Base-by-base conservation (phyloP, 2,797 vertebrate species). In the Spondyliosoma cantharus region DNA sequence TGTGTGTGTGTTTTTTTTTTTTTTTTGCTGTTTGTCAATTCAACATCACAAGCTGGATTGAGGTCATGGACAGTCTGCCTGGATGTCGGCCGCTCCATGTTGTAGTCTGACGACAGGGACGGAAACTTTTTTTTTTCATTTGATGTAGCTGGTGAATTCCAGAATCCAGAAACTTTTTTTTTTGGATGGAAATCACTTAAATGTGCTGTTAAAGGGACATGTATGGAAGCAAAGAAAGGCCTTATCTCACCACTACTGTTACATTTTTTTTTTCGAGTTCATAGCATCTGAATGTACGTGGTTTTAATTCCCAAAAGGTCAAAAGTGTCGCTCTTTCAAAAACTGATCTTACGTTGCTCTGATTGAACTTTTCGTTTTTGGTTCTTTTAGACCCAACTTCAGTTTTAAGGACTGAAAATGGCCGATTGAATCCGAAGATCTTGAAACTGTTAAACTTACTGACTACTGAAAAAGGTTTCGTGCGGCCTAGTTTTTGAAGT, bases 11-110 rank as follows among this genome's bases (percentile, higher is more conserved):
- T 32, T 29, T 29, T 29, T 29, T 29, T 2, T 27, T 27, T 71
- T 61, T 62, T 32, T 2, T 74, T 25, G 63, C 37, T 72, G 17
- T 80, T 56, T 72, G 80, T 89, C 85, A 88, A 87, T 91, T 89
- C 90, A 87, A 67, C 87, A 42, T 19, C 93, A 93, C 92, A 95
- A 66, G 95, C 94, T 95, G 90, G 96, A 94, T 86, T 92, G 94
- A 93, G 89, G 95, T 95, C 94, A 96, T 95, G 93, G 89, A 92
- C 94, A 90, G 95, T 95, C 96, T 96, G 96, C 78, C 17, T 32
- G 66, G 71, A 73, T 87, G 92, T 90, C 85, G 90, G 93, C 90
- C 90, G 89, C 93, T 94, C 93, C 91, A 94, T 95, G 94, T 93
- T 92, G 92, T 91, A 89, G 43, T 93, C 91, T 50, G 53, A 63